Conservation (phyloP, 2,888 invertebrate genomes). For the Polydrusus cervinus region DNA sequence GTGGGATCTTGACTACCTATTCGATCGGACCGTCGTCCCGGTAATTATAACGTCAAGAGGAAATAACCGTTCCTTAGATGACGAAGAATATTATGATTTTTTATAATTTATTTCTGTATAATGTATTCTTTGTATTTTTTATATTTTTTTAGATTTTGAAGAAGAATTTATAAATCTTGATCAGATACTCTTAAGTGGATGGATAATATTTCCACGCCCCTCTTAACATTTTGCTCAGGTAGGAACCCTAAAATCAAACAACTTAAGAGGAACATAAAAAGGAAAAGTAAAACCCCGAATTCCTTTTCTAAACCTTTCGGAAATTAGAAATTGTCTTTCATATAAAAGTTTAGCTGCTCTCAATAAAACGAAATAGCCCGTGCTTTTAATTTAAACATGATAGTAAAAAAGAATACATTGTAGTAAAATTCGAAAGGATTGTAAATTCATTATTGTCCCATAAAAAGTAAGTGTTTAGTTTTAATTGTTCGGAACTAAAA, state of each 20-base stretch:
- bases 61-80: too few species aligned
- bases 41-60: too few species aligned
- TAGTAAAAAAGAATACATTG: constrained; percentile 28
- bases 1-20: too few species aligned
- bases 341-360: constrained; percentile 39
- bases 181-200: neutral
- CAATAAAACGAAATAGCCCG: constrained; percentile 30
- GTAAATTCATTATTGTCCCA: constrained; percentile 36
- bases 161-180: too few species aligned
- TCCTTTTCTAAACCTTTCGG: constrained; percentile 16
- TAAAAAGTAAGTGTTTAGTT: constrained; percentile 25
- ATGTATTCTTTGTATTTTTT: too few species aligned
- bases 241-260: constrained; percentile 18
- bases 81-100: too few species aligned
- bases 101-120: too few species aligned
- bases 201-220: constrained; percentile 4
- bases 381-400: constrained; percentile 23
- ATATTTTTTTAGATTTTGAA: too few species aligned
- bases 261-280: constrained; percentile 34
- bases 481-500: neutral
- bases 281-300: constrained; percentile 33
- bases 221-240: constrained; percentile 24
- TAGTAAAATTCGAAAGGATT: constrained; percentile 31
- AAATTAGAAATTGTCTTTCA: constrained; percentile 44
- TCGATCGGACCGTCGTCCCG: too few species aligned